Evolutionary conservation across 2,797 vertebrate species (phyloP).

Genomic region (Xiphophorus birchmanni): DNA sequence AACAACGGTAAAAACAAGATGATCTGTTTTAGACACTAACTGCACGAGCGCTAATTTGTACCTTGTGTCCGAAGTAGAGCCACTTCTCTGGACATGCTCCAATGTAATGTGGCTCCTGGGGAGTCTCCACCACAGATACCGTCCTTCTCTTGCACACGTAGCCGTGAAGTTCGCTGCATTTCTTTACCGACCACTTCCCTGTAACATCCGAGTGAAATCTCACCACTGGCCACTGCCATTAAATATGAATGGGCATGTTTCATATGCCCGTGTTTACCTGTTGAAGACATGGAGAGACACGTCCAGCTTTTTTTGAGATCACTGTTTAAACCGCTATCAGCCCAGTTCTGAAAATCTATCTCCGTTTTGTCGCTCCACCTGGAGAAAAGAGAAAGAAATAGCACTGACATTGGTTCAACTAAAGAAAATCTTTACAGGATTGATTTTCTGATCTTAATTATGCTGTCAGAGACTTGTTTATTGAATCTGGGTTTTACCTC

Average conservation of each 20-base stretch:
- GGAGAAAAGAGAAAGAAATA: constrained; percentile 30
- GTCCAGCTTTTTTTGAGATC: constrained; percentile 54
- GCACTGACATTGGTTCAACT: neutral
- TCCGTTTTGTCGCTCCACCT: constrained; percentile 90
- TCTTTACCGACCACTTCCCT: constrained; percentile 87
- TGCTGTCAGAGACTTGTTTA: neutral
- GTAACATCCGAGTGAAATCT: constrained; percentile 17
- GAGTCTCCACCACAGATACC: constrained; percentile 82
- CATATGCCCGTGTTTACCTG: constrained; percentile 78
- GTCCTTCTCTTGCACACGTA: constrained; percentile 89
- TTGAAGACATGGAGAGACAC: constrained; percentile 87
- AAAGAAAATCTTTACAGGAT: neutral
- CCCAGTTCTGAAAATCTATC: constrained; percentile 89
- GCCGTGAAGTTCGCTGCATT: constrained; percentile 82
- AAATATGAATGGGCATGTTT: neutral
- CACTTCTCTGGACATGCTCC: constrained; percentile 91
- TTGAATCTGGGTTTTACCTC: neutral
- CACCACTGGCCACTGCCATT: neutral
- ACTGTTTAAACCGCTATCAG: constrained; percentile 48
- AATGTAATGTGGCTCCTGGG: constrained; percentile 79
- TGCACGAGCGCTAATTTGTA: constrained; percentile 47
- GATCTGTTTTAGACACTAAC: neutral
- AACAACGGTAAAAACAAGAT: neutral
- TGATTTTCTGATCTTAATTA: neutral
- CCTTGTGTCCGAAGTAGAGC: constrained; percentile 93